phyloP scores from a whole-genome alignment of 2,797 vertebrate genomes.

The Tragopan temminckii region DNA sequence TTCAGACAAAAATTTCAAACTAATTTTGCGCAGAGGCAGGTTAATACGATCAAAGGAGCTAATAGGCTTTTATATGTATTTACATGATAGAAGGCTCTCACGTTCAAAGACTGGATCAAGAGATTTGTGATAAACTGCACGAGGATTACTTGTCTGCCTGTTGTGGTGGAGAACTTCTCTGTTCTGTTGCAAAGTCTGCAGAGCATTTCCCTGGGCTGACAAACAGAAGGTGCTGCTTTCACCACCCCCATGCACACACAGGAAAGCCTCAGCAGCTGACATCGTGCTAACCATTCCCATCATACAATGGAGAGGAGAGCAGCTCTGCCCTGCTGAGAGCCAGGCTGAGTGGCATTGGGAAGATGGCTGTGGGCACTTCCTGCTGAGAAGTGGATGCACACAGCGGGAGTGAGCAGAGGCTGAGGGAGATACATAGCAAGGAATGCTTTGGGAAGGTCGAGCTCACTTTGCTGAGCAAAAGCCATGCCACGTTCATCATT shows the following conservation, averaged over 20 bases:
- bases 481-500: neutral
- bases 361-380: neutral
- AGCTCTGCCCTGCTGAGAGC: neutral
- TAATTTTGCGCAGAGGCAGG: constrained; percentile 34
- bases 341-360: neutral
- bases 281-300: neutral
- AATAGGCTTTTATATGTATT: constrained; percentile 49
- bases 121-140: neutral
- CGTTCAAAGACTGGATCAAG: constrained; percentile 42
- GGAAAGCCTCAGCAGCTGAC: neutral
- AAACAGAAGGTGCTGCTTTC: neutral
- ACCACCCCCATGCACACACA: neutral
- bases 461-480: neutral
- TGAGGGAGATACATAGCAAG: neutral
- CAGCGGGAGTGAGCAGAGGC: neutral
- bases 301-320: accelerated
- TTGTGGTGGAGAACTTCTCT: neutral
- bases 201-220: neutral
- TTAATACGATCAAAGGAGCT: constrained; percentile 60
- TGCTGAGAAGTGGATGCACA: neutral
- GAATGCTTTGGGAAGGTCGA: accelerated
- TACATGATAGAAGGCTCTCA: neutral
- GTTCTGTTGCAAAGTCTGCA: neutral
- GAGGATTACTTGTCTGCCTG: constrained; percentile 24
- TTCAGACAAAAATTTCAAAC: constrained; percentile 52